These are phyloP conservation scores for Zootoca vivipara DNA, from an alignment of 2,113 vertebrate genomes.

Conservation along the genomic window DNA sequence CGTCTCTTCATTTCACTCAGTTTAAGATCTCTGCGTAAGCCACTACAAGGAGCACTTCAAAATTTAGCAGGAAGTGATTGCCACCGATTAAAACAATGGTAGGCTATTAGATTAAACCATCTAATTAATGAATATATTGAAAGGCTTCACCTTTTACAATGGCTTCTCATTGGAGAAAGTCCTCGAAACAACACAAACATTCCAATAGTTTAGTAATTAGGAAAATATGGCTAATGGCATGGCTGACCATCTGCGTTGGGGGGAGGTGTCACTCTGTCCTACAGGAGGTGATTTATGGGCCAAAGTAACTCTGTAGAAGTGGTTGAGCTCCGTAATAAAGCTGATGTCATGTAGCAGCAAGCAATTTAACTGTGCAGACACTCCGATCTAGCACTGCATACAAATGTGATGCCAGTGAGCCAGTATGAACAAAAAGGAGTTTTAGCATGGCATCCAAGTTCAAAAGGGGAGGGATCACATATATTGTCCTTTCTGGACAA, in stretches of 20 bases:
- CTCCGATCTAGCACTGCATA: neutral
- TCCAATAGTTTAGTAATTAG: neutral
- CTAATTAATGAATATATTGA: conserved; percentile 31
- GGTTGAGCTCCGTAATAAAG: neutral
- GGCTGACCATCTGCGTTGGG: neutral
- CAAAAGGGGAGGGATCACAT: neutral
- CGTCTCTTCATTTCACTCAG: conserved; percentile 59
- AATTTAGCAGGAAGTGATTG: conserved; percentile 48
- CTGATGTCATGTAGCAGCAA: neutral
- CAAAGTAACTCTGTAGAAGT: neutral
- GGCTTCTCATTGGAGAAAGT: neutral
- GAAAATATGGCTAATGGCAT: neutral
- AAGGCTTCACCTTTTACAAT: neutral
- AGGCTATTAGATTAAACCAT: conserved; percentile 42
- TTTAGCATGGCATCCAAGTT: too few relatives aligned
- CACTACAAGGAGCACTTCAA: conserved; percentile 60
- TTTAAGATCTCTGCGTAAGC: conserved; percentile 70
- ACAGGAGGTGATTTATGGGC: neutral
- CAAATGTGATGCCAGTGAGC: neutral
- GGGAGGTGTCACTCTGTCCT: neutral
- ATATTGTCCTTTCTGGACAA: neutral
- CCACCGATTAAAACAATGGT: conserved; percentile 45
- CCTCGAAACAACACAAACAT: neutral
- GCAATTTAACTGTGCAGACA: neutral
- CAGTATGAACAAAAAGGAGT: neutral